phyloP scores from a whole-genome alignment of 2,888 invertebrate species.

The Amphiduros pacificus region DNA sequence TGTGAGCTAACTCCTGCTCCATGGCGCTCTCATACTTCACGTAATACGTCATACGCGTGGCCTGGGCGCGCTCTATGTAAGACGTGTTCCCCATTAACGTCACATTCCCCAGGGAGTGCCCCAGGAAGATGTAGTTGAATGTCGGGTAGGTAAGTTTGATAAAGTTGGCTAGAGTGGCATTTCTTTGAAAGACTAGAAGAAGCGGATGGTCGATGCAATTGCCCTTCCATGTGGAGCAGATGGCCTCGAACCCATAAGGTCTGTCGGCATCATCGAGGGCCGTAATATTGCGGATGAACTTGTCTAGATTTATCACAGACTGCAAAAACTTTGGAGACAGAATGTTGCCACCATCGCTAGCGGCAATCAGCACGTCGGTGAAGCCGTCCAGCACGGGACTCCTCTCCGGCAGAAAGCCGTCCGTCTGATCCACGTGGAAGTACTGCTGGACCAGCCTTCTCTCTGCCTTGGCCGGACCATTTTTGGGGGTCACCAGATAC shows the following conservation, averaged over 20 bases:
- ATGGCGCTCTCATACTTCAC: background rate
- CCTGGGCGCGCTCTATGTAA: slow-evolving; percentile 1
- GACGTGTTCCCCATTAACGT: background rate
- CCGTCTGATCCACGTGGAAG: background rate
- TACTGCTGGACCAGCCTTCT: slow-evolving; percentile 2
- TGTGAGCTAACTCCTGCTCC: slow-evolving; percentile 2
- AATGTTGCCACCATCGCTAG: slow-evolving; percentile 6
- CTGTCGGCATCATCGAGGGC: slow-evolving; percentile 1
- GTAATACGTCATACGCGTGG: slow-evolving; percentile 8
- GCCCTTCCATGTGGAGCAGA: slow-evolving; percentile 12
- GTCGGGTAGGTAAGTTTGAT: slow-evolving; percentile 7
- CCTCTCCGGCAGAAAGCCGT: slow-evolving; percentile 9
- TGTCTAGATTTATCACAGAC: slow-evolving; percentile 7
- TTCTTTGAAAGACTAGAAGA: slow-evolving; percentile 6
- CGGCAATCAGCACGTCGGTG: slow-evolving; percentile 7
- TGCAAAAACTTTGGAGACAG: background rate
- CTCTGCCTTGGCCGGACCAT: slow-evolving; percentile 16
- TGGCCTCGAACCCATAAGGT: slow-evolving; percentile 3
- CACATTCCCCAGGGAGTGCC: slow-evolving; percentile 11
- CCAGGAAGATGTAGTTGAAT: slow-evolving; percentile 6
- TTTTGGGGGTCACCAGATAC: slow-evolving; percentile 15
- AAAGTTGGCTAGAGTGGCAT: background rate
- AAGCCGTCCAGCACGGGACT: slow-evolving; percentile 11
- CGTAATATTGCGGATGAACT: background rate
- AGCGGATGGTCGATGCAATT: slow-evolving; percentile 12